Base-by-base conservation (phyloP, 2,888 invertebrate genomes). In the Endomychus coccineus region DNA sequence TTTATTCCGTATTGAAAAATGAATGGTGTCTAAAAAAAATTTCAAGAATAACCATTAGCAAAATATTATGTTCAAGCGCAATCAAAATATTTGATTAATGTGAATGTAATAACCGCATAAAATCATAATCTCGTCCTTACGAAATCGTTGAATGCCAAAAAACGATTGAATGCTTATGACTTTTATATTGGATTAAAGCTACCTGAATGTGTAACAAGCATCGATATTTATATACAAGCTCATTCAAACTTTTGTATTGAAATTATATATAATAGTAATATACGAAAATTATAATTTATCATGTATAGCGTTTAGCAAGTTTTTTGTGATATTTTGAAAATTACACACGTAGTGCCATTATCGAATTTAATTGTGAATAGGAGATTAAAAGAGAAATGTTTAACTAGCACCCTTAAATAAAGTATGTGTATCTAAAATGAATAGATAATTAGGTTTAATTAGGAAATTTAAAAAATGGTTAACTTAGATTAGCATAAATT, bases 291-390 rank as follows among this genome's bases (percentile, higher is more conserved):
- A 31, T 37, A 31, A 31, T 31, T 37, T 31, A 37, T 37, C 31
- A 31, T 37, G 31, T 37, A 19, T 25, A 38, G 27, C 24, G 33
- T 23, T 38, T 27, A 16, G 21, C 17, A 16, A 31, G 24, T 27
- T 16, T 4, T 33, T 19, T 33, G 33, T 28, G 11, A 7, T 28
- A 28, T 21, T 13, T 27, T 27, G 32, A 27, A 12, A 24, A 28
- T 22, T 34, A 37, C 28, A 33, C 47, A 48, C 49, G 47, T 49
- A 49, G 49, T 49, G 49, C 49, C 49, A 47, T 49, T 47, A 49
- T 40, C 40, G 41, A 42, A 45, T 34, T 40, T 40, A 39, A 44
- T 42, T 44, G 40, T 33, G 33, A 30, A 40, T 29, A 30, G 27
- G 31, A 27, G 10, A 27, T 25, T 32, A 29, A 34, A 38, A 30